Percentiles rank a stretch among this genome's conserved stretches.
phyloP scores from a whole-genome alignment of 2,113 vertebrate genomes.

The Xiphophorus hellerii region DNA sequence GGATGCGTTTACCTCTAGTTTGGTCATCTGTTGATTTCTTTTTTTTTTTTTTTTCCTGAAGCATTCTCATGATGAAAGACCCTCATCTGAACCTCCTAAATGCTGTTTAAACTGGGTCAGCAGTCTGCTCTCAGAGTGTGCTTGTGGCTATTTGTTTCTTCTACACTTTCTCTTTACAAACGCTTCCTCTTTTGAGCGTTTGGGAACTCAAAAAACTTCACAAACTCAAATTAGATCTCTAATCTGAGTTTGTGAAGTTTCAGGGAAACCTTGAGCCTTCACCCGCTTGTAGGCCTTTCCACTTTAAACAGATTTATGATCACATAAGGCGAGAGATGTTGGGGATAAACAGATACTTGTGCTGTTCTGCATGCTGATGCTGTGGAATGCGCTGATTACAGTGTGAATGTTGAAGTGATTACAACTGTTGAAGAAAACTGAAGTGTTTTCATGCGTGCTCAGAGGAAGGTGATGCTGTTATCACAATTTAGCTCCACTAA shows the following conservation, averaged over 20 bases:
- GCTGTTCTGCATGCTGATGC: neutral
- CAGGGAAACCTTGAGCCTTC: slow-evolving; percentile 48
- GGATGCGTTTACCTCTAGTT: neutral
- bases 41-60: neutral
- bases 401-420: slow-evolving; percentile 1
- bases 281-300: neutral
- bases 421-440: neutral
- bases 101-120: slow-evolving; percentile 3
- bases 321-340: neutral
- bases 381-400: neutral
- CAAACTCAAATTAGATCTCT: neutral
- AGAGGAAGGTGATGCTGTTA: neutral
- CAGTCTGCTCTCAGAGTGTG: slow-evolving; percentile 16
- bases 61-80: slow-evolving; percentile 31
- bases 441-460: neutral
- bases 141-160: slow-evolving; percentile 25
- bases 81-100: slow-evolving; percentile 35
- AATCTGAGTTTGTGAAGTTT: slow-evolving; percentile 20
- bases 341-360: neutral
- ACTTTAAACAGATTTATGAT: neutral
- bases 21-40: slow-evolving; percentile 23
- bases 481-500: neutral
- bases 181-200: neutral
- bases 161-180: neutral
- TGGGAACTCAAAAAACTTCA: too few relatives aligned